Evolutionary conservation across 2,797 vertebrate genomes (phyloP).

Genomic region (Meriones psammophilus): DNA sequence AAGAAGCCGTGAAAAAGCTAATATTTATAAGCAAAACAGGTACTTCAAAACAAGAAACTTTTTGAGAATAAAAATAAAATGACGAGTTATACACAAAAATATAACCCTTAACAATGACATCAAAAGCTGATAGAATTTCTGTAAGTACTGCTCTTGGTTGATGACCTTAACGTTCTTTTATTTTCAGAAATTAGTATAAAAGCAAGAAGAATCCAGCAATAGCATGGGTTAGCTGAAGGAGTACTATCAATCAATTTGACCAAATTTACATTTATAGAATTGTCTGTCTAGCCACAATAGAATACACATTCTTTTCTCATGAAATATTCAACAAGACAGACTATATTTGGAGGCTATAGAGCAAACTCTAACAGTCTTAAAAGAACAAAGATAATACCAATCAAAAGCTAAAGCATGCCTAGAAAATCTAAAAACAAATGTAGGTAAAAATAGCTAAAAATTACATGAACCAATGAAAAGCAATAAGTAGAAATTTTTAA

Average conservation of each 20-base stretch:
- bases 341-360: not conserved
- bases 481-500: not conserved
- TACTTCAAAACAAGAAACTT: not conserved
- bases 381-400: not conserved
- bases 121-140: not conserved
- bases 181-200: not conserved
- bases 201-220: not conserved
- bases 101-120: not conserved
- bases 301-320: not conserved
- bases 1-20: not conserved
- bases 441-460: not conserved
- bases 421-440: not conserved
- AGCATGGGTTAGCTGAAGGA: not conserved
- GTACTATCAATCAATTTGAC: not conserved
- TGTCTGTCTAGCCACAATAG: not conserved
- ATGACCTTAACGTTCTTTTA: not conserved
- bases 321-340: not conserved
- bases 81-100: not conserved
- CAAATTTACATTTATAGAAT: slow-evolving; percentile 4
- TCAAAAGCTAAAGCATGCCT: not conserved
- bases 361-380: not conserved
- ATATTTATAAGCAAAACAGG: not conserved
- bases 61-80: not conserved
- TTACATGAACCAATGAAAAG: not conserved
- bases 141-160: not conserved